These are phyloP conservation scores for Eugnorisma glareosa DNA, from an alignment of 2,888 invertebrate genomes.

Conservation along the genomic window DNA sequence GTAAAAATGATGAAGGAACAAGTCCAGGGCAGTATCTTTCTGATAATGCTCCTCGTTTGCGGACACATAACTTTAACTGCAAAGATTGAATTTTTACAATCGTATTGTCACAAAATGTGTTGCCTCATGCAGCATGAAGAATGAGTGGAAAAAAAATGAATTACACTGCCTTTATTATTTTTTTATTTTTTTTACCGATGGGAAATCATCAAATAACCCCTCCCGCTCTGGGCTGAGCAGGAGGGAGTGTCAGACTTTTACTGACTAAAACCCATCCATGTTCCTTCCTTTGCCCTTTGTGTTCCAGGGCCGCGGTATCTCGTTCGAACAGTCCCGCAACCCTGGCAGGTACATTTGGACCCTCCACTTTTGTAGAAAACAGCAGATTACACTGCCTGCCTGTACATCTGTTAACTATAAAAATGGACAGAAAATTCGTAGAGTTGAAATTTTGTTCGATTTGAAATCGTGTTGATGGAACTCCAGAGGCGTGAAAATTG, in stretches of 20 bases:
- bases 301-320: too few species aligned
- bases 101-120: neutral
- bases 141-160: neutral
- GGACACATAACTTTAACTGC: neutral
- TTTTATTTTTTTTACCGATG: too few species aligned
- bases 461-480: slow-evolving; percentile 34
- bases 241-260: too few species aligned
- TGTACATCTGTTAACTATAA: neutral
- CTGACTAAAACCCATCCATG: too few species aligned
- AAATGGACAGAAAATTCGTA: neutral
- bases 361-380: too few species aligned
- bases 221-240: too few species aligned
- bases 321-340: too few species aligned
- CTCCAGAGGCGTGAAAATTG: slow-evolving; percentile 12
- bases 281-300: too few species aligned
- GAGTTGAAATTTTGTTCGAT: neutral
- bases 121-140: neutral
- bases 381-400: too few species aligned
- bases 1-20: neutral
- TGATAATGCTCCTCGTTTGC: neutral
- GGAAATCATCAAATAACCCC: too few species aligned
- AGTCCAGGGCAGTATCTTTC: neutral
- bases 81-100: neutral
- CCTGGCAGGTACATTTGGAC: too few species aligned
- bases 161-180: too few species aligned